Evolutionary conservation across 64 coral and sea anemone genomes (phyloP), one percentile per base, ranked within the genome.

Genomic region (Hydrozoanthus tunicans): DNA sequence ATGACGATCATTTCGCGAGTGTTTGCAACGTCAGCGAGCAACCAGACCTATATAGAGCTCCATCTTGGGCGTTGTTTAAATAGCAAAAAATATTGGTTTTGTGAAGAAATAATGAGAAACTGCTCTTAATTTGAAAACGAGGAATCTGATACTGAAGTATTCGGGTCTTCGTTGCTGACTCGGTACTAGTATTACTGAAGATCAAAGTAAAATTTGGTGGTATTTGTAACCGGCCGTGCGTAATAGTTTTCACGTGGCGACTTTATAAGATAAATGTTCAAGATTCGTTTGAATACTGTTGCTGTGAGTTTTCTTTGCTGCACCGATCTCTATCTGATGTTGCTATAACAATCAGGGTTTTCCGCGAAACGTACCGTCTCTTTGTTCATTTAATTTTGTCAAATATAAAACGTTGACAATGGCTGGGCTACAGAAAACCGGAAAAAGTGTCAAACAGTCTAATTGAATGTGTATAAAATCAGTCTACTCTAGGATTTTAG

Each of bases 11-110:
- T 51, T 56, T 11, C 13, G 68, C 54, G 84, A 57, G 66, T 27
- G 17, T 59, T 26, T 75, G 23, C n/a, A 74, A 76, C 27, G 72
- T 76, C 56, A 59, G 61, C 79, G 79, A 88, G 14, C 84, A 73
- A 88, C 61, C 73, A 27, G 27, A 5, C 26, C 43, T 76, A 10
- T 76, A 51, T 51, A 9, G 32, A 51, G 32, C 32, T 43, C 56
- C 69, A 75, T 75, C 68, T 88, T 88, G 84, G 69, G 84, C 84
- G 84, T 88, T 88, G 84, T 88, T 85, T 82, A 43, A 54, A 14
- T 56, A 56, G 84, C 57, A 6, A 88, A 88, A 73, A 14, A 56
- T 10, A 59, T 20, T 74, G 24, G 51, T 43, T 43, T 74, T 57
- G 15, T 58, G 83, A 70, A 58, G 5, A 60, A 14, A 61, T 25